These are phyloP conservation scores for Parasteatoda tepidariorum DNA, from an alignment of 1,140 invertebrate genomes.

Conservation along the genomic window DNA sequence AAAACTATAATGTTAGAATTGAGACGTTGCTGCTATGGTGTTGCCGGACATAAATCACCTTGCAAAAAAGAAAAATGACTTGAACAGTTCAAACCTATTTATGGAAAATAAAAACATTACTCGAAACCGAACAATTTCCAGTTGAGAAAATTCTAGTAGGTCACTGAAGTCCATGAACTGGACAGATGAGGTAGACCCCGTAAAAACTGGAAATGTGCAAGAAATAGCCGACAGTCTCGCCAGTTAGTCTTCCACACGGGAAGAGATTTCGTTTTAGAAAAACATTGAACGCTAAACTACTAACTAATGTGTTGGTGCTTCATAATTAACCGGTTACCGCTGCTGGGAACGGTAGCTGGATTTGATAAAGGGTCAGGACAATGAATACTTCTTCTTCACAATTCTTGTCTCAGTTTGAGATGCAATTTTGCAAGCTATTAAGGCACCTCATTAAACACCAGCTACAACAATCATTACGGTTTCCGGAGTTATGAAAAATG, in stretches of 20 bases:
- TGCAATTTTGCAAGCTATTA: neutral
- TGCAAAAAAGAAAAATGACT: too few species aligned
- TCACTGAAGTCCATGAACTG: too few species aligned
- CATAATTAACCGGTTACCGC: slow-evolving; percentile 15
- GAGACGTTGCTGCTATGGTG: too few species aligned
- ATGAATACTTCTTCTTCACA: neutral
- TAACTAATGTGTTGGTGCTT: slow-evolving; percentile 5
- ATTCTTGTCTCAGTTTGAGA: neutral
- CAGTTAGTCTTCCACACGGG: neutral
- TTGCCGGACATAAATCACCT: too few species aligned
- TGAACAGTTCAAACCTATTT: too few species aligned
- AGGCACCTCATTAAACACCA: neutral
- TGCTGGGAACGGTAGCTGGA: slow-evolving; percentile 8
- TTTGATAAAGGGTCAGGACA: neutral
- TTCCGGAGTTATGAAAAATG: neutral
- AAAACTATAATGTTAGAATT: too few species aligned
- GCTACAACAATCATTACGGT: neutral
- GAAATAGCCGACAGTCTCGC: too few species aligned
- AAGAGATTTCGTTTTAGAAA: neutral
- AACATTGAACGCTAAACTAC: slow-evolving; percentile 11
- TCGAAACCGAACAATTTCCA: too few species aligned
- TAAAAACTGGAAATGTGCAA: too few species aligned
- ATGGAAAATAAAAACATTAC: too few species aligned
- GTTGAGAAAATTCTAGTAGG: too few species aligned
- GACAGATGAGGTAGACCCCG: too few species aligned